Evolutionary conservation across 2,888 invertebrate genomes (phyloP), one percentile per base, ranked within the genome.

Genomic region (Brachyptera putata): DNA sequence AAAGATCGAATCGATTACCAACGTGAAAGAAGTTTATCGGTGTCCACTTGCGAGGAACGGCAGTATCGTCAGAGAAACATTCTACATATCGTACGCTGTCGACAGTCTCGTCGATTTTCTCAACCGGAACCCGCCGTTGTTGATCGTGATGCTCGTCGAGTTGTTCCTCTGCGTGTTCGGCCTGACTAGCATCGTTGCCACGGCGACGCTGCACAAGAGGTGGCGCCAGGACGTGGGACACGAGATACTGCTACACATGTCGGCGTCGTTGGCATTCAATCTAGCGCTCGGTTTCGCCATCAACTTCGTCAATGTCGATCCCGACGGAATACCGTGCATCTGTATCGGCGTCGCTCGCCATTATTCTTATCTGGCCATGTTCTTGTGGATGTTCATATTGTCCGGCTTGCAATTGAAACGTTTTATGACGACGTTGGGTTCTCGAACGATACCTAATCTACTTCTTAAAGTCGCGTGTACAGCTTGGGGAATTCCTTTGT

Each of bases 381-480:
- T 41, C 41, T 18, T 41, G 18, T 41, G 41, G 41, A 41, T 41
- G 41, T 41, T 41, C 41, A 21, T 41, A 21, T n/a, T 41, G 3
- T 41, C 41, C 3, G 41, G 18, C 18, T 18, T 41, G n/a, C 41
- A 41, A 9, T 11, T 41, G 41, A 41, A 41, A 21, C 2, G 41
- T 3, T 11, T 41, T 18, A 5, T 41, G 14, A 18, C 41, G 4
- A 21, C 21, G 2, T 11, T 41, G 2, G 41, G 41, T 3, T 7
- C 41, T 5, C 41, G 41, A 16, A 18, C 41, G 16, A 41, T 21
- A 2, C 14, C 41, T 7, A 7, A 41, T n/a, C 21, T 41, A 7
- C 41, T 18, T 16, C 41, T 41, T 2, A 41, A 41, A n/a, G 41
- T 41, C 1, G 16, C 14, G 18, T 16, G 7, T 11, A 18, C 21